Conservation (phyloP, 1,140 invertebrate species). For the Plectus sambesii region DNA sequence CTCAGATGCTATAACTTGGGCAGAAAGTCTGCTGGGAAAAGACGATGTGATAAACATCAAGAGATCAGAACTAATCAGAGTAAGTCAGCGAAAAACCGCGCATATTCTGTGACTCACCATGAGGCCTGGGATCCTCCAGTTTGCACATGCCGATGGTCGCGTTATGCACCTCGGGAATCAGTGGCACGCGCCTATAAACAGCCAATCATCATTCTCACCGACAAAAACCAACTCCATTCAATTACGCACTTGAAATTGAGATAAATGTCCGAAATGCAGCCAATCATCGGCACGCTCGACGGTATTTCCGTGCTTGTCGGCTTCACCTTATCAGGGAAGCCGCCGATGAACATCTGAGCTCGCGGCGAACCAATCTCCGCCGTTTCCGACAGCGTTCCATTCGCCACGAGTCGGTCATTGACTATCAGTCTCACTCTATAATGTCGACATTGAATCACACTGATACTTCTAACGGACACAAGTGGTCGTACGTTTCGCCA, state of each 20-base stretch:
- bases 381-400: slow-evolving; percentile 30
- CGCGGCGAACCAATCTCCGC: slow-evolving; percentile 24
- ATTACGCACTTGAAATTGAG: slow-evolving; percentile 34
- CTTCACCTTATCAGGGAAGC: slow-evolving; percentile 18
- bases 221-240: not conserved
- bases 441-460: slow-evolving; percentile 29
- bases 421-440: no score
- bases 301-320: slow-evolving; percentile 30
- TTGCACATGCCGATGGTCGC: slow-evolving; percentile 36
- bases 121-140: slow-evolving; percentile 15
- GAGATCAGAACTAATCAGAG: no score
- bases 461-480: slow-evolving; percentile 9
- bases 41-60: no score
- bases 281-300: slow-evolving; percentile 30
- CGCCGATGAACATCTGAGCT: slow-evolving; percentile 23
- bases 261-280: slow-evolving; percentile 42
- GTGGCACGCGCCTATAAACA: slow-evolving; percentile 25
- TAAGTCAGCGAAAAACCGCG: no score
- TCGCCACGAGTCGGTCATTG: slow-evolving; percentile 37
- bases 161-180: slow-evolving; percentile 39
- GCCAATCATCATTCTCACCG: slow-evolving; percentile 4
- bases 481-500: slow-evolving; percentile 22
- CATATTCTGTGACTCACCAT: no score
- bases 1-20: no score
- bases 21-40: no score